Evolutionary conservation across 1,140 invertebrate genomes (phyloP).

Genomic region (Drosophila prosaltans): DNA sequence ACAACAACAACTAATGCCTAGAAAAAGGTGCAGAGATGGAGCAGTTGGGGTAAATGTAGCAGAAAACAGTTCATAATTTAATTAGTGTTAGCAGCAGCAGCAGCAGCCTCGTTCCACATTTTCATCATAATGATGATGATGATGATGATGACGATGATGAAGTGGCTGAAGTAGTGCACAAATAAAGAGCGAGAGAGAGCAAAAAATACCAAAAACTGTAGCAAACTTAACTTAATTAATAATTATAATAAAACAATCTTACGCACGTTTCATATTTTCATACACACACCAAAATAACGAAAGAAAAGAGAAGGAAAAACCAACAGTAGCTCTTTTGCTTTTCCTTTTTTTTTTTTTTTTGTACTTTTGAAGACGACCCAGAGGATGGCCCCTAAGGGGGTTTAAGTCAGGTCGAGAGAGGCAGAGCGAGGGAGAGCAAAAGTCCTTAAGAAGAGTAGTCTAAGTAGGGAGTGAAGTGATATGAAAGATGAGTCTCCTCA

Average conservation of each 20-base stretch:
- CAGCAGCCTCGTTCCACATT: slow-evolving; percentile 49
- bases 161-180: slow-evolving; percentile 10
- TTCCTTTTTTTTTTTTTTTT: too few relatives aligned
- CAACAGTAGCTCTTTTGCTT: slow-evolving; percentile 4
- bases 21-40: neutral
- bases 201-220: neutral
- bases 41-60: slow-evolving; percentile 56
- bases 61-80: slow-evolving; percentile 79
- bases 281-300: neutral
- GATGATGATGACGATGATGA: neutral
- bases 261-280: slow-evolving; percentile 42
- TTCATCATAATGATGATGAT: neutral
- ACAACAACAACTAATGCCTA: slow-evolving; percentile 23
- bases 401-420: neutral
- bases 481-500: neutral
- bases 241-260: slow-evolving; percentile 69
- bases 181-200: slow-evolving; percentile 21
- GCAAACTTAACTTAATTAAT: slow-evolving; percentile 56
- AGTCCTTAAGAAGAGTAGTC: too few relatives aligned
- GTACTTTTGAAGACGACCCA: slow-evolving; percentile 11
- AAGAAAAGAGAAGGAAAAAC: slow-evolving; percentile 1
- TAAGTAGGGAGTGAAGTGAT: too few relatives aligned
- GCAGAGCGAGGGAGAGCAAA: neutral
- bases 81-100: slow-evolving; percentile 61
- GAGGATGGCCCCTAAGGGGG: slow-evolving; percentile 28